phyloP scores from a whole-genome alignment of 2,797 vertebrate genomes.

The Cossypha heuglini region DNA sequence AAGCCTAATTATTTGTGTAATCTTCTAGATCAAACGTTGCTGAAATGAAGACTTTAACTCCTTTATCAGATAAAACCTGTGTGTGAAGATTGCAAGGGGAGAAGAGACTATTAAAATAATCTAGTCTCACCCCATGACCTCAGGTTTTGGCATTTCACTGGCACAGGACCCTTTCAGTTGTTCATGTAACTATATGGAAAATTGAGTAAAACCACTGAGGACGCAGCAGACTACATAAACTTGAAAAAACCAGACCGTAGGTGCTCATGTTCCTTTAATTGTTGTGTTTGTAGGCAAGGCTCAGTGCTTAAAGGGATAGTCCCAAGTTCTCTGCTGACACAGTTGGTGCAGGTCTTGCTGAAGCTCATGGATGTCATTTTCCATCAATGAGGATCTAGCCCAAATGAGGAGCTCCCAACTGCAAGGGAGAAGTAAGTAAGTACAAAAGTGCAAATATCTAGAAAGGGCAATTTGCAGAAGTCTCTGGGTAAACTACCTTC shows the following conservation, averaged over 20 bases:
- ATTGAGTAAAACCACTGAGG: neutral
- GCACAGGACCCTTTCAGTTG: neutral
- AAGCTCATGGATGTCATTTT: neutral
- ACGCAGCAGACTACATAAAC: neutral
- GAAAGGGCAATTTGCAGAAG: neutral
- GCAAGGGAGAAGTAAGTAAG: neutral
- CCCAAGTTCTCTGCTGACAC: neutral
- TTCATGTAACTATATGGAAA: neutral
- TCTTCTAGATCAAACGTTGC: neutral
- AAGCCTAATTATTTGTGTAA: conserved; percentile 2
- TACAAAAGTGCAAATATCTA: neutral
- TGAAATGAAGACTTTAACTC: conserved; percentile 12
- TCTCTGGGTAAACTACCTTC: neutral
- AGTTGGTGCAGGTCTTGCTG: neutral
- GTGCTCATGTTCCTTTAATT: conserved; percentile 17
- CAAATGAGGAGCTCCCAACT: neutral
- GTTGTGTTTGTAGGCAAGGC: neutral
- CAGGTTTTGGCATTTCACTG: neutral
- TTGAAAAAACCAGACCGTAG: neutral
- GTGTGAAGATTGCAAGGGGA: neutral
- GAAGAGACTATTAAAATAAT: neutral
- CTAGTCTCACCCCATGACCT: conserved; percentile 19
- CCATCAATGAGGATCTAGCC: neutral
- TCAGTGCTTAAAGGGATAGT: neutral
- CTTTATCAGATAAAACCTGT: conserved; percentile 3